A percentile compares a stretch with the other conserved stretches of the same genome.
phyloP scores from a whole-genome alignment of 1,140 invertebrate genomes.

The Atopsyche davidsoni region DNA sequence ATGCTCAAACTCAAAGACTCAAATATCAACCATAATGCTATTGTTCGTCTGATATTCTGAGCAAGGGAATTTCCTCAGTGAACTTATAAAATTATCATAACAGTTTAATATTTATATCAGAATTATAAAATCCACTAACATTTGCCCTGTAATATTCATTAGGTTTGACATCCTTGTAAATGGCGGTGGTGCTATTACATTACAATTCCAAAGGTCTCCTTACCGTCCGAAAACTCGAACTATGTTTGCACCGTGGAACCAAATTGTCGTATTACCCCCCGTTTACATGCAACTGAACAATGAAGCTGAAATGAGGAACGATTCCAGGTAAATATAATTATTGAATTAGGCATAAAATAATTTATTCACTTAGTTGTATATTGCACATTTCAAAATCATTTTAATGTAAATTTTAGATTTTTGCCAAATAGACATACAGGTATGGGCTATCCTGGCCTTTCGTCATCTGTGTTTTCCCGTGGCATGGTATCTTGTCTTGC shows the following conservation, averaged over 20 bases:
- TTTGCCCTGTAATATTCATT: slow-evolving; percentile 15
- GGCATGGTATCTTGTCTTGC: slow-evolving; percentile 64
- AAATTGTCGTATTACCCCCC: slow-evolving; percentile 84
- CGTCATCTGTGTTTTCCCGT: slow-evolving; percentile 25
- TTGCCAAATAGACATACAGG: slow-evolving; percentile 15
- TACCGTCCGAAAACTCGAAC: slow-evolving; percentile 80
- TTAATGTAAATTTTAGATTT: slow-evolving; percentile 7
- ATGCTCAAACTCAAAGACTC: too few relatives aligned
- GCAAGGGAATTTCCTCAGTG: too few relatives aligned
- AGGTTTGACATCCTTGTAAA: slow-evolving; percentile 99
- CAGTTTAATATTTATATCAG: background rate
- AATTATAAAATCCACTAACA: background rate
- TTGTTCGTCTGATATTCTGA: too few relatives aligned
- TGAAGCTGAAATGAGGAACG: slow-evolving; percentile 55
- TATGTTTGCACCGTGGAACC: slow-evolving; percentile 92
- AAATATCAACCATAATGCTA: too few relatives aligned
- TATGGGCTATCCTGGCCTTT: slow-evolving; percentile 23
- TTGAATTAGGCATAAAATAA: background rate
- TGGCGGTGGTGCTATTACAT: slow-evolving; percentile 94
- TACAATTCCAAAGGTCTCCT: slow-evolving; percentile 92
- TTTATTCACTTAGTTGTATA: background rate
- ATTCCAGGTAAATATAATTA: slow-evolving; percentile 45
- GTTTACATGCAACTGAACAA: slow-evolving; percentile 81
- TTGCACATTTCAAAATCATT: slow-evolving; percentile 3
- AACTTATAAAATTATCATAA: too few relatives aligned